Base-by-base conservation (phyloP, 2,888 invertebrate genomes). In the Plemyria rubiginata region DNA sequence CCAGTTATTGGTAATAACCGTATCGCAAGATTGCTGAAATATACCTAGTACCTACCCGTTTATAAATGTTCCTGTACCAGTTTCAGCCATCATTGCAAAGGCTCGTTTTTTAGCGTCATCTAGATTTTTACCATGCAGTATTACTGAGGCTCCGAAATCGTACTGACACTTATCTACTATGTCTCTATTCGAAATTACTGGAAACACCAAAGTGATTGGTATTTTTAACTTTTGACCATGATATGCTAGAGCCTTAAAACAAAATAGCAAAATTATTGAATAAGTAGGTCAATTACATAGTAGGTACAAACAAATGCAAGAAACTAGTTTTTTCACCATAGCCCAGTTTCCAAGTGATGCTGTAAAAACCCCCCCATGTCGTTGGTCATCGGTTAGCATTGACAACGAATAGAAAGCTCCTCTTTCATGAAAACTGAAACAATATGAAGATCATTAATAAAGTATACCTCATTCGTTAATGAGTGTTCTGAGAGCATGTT, bases 331-430 rank as follows among this genome's bases (percentile, higher is more conserved):
- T 29, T 16, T 15, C 41, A 62, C 87, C 82, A 96, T 94, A 0
- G 98, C 98, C 90, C 98, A 98, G 84, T 99, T 98, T 4, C 98
- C 98, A 56, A 97, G 92, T 3, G 97, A 98, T 0, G 98, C 98
- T 4, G 98, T 97, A 58, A 97, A 96, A 0, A 98, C 96, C 2
- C 98, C 98, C 38, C 78, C 83, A 65, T 86, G 85, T 75, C 94
- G 94, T 82, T 97, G 95, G 40, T 96, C 95, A 55, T 94, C 90
- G 9, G 93, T 87, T 22, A 98, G 85, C 90, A 94, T 96, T 65
- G 96, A 80, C 55, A 98, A 88, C 0, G 96, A 95, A 79, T 97
- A 96, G 16, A 97, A 89, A 0, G 98, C 98, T 11, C 98, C 97
- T 68, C 97, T 94, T 82, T 98, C 98, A 81, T 97, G 97, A 81